phyloP scores from a whole-genome alignment of 2,113 vertebrate genomes.

The Cyprinodon tularosa region DNA sequence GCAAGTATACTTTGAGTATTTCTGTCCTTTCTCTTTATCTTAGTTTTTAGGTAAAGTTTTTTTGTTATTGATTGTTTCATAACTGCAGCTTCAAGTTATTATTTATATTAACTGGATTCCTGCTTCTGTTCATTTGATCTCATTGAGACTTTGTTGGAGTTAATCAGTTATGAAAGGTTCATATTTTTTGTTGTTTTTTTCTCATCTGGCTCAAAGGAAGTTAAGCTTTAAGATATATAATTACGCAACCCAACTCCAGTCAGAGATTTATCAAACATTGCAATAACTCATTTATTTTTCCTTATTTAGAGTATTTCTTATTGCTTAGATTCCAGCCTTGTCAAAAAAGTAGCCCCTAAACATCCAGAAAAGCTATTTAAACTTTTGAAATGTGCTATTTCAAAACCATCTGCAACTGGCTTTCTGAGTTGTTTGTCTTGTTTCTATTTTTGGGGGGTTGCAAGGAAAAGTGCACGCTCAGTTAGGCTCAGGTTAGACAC shows the following conservation, averaged over 20 bases:
- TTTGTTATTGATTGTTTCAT: not conserved
- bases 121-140: not conserved
- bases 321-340: not conserved
- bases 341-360: not conserved
- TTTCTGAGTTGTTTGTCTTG: slow-evolving; percentile 2
- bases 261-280: not conserved
- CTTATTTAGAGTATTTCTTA: not conserved
- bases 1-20: too few species aligned
- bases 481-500: not conserved
- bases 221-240: not conserved
- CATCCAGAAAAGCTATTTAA: not conserved
- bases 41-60: too few species aligned
- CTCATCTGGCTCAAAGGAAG: not conserved
- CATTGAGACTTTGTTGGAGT: not conserved
- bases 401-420: not conserved
- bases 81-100: not conserved
- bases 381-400: not conserved
- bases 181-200: not conserved
- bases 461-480: not conserved
- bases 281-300: not conserved
- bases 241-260: not conserved
- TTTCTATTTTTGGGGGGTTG: not conserved
- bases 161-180: not conserved
- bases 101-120: not conserved
- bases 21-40: too few species aligned